A percentile compares a stretch with the other conserved stretches of the same genome.
Evolutionary conservation across 2,888 invertebrate genomes (phyloP).

Genomic region (Agriopis marginaria): DNA sequence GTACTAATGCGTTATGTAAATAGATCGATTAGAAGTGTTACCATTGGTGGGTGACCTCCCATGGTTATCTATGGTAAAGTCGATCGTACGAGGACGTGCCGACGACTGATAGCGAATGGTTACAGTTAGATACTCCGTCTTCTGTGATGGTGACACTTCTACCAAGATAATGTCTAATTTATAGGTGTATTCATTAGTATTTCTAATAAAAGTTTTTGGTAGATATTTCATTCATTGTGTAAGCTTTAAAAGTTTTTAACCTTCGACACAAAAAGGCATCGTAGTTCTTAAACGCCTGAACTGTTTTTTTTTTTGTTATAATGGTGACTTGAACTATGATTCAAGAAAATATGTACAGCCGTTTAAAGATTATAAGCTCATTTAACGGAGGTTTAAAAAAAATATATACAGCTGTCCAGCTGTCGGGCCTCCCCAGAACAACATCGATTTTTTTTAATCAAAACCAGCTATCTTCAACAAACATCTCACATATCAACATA

Average conservation of each 20-base stretch:
- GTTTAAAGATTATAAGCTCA: too few relatives aligned
- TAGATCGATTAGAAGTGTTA: slow-evolving; percentile 11
- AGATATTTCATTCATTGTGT: neutral
- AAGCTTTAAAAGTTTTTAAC: neutral
- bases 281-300: too few relatives aligned
- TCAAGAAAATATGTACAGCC: too few relatives aligned
- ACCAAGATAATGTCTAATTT: neutral
- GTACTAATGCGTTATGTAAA: slow-evolving; percentile 13
- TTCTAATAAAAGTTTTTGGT: neutral
- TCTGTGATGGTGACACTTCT: neutral
- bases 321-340: too few relatives aligned
- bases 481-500: neutral
- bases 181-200: neutral
- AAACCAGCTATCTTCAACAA: too few relatives aligned
- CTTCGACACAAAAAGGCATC: too few relatives aligned
- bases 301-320: too few relatives aligned
- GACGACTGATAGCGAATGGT: slow-evolving; percentile 55
- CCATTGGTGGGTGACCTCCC: slow-evolving; percentile 55
- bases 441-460: too few relatives aligned
- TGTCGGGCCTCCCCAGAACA: too few relatives aligned
- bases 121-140: neutral
- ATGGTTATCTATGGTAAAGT: slow-evolving; percentile 62
- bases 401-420: too few relatives aligned
- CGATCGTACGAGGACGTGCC: slow-evolving; percentile 38
- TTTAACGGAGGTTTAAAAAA: too few relatives aligned